Evolutionary conservation across 2,113 vertebrate species (phyloP).

Genomic region (Dicaeum eximium): DNA sequence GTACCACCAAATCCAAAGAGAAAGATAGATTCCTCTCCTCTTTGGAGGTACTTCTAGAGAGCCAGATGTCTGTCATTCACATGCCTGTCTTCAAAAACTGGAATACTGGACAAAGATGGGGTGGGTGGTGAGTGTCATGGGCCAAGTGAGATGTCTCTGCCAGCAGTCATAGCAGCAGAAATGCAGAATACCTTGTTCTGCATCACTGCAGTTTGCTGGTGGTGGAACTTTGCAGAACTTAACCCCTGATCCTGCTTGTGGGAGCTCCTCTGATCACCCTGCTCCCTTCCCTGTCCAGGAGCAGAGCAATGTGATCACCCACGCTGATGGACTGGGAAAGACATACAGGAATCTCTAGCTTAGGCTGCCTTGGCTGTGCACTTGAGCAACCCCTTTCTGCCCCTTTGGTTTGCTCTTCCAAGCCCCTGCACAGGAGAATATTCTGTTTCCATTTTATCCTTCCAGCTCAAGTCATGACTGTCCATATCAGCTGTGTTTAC

Average conservation of each 20-base stretch:
- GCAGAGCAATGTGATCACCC: accelerated
- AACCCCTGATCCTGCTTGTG: background rate
- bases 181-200: accelerated
- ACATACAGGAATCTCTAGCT: background rate
- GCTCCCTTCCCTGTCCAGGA: background rate
- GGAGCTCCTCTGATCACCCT: background rate
- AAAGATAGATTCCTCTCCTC: background rate
- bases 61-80: background rate
- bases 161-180: background rate
- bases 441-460: background rate
- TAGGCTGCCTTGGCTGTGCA: background rate
- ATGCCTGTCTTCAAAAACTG: background rate
- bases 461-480: background rate
- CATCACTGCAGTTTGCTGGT: background rate
- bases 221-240: background rate
- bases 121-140: accelerated
- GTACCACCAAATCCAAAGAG: background rate
- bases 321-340: background rate
- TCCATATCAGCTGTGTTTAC: background rate
- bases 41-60: background rate
- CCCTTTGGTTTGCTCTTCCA: background rate
- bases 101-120: accelerated
- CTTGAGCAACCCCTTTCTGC: background rate
- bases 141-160: background rate
- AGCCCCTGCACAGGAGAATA: background rate